Evolutionary conservation across 2,888 invertebrate genomes (phyloP), one percentile per base, ranked within the genome.

Genomic region (Sturmia bella): DNA sequence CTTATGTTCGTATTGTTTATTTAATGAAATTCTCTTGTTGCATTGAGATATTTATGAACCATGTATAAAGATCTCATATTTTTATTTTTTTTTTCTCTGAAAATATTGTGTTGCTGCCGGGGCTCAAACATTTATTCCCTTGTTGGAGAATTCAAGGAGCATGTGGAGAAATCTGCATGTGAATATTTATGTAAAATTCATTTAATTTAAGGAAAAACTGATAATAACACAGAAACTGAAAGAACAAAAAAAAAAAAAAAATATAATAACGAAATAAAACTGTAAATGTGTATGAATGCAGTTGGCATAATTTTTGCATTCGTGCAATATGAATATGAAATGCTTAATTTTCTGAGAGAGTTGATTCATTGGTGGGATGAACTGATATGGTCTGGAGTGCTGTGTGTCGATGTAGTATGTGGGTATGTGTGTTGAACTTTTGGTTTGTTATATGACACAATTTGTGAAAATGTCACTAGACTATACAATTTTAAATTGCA

Each of bases 1-100:
- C 27, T 21, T 15, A 52, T 50, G 54, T 39, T 27, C 15, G 27
- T 37, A 37, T 11, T 39, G 78, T 79, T 73, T 78, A 52, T 79
- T 79, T 79, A 73, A 79, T 79, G 66, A 79, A 79, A 79, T 79
- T 79, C 78, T 79, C 78, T 54, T 59, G 78, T 73, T 79, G 66
- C 72, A 73, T 61, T 73, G 59, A 73, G 52, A 72, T 79, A 79
- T 73, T 79, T 66, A 79, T 78, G 72, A 72, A 72, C 5, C 72
- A 43, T 72, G 41, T 64, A 66, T 66, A 27, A 59, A 19, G 52
- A 52, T 76, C 37, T 61, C 43, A 52, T 52, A 39, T 24, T 37
- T 75, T 24, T 5, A 11, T 41, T 7, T 50, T 56, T 56, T 57
- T 12, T 45, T 54, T 45, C 1, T 32, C 32, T 32, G 32, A 32